Percentiles rank a stretch among this genome's conserved stretches.
Conservation (phyloP, 2,113 vertebrate species). For the Microtus ochrogaster region DNA sequence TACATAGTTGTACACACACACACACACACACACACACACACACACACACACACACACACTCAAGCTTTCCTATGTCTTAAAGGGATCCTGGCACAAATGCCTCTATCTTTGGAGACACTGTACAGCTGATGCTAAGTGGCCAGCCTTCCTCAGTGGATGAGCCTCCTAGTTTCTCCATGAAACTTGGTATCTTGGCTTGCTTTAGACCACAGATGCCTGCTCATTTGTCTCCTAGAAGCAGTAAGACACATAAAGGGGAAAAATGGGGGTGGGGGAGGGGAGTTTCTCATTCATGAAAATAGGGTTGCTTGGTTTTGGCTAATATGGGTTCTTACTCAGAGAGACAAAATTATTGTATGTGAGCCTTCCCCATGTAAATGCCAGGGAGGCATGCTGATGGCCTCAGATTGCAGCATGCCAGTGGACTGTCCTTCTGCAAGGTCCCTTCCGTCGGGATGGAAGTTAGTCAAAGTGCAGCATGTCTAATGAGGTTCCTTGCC, state of each 20-base stretch:
- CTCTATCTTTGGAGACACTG: neutral
- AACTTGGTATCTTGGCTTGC: neutral
- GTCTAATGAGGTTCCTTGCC: slow-evolving; percentile 48
- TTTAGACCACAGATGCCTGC: neutral
- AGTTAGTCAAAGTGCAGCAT: slow-evolving; percentile 61
- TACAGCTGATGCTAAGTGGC: neutral
- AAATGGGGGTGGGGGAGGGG: too few species aligned
- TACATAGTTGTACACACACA: neutral
- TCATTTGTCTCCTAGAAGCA: neutral
- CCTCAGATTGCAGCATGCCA: slow-evolving; percentile 44
- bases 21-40: neutral
- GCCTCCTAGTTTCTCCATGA: neutral
- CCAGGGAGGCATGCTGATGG: slow-evolving; percentile 55
- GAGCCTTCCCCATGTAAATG: slow-evolving; percentile 69
- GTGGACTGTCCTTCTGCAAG: slow-evolving; percentile 69
- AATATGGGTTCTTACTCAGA: slow-evolving; percentile 14
- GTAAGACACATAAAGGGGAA: slow-evolving; percentile 46
- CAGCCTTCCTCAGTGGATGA: neutral
- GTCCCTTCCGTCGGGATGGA: slow-evolving; percentile 46
- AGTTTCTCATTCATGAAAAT: slow-evolving; percentile 6
- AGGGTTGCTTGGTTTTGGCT: neutral
- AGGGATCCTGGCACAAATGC: neutral
- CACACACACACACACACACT: neutral
- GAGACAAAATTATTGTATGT: slow-evolving; percentile 60
- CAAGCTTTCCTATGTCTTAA: neutral